phyloP scores from a whole-genome alignment of 2,797 vertebrate genomes.

The Poliocrania exsul region DNA sequence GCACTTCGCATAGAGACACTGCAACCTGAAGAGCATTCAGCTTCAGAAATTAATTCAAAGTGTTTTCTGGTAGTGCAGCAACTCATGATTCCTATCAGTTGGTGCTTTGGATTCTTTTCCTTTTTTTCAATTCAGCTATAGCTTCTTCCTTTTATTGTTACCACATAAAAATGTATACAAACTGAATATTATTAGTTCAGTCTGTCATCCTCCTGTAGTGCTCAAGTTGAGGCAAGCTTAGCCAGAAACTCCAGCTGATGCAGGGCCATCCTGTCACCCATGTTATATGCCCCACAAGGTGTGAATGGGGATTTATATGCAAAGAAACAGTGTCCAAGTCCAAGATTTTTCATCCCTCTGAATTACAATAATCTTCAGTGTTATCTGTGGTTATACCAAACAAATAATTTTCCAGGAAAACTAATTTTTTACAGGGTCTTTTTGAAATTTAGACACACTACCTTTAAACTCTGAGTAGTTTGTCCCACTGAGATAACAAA shows the following conservation, averaged over 20 bases:
- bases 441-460: not conserved
- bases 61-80: not conserved
- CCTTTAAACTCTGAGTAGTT: not conserved
- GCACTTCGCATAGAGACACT: not conserved
- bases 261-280: not conserved
- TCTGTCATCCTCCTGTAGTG: not conserved
- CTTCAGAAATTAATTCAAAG: not conserved
- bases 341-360: not conserved
- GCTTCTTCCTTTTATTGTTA: not conserved
- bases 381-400: not conserved
- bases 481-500: not conserved
- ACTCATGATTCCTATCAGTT: not conserved
- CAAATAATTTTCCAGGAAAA: not conserved
- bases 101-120: not conserved
- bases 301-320: not conserved
- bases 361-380: not conserved
- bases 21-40: not conserved
- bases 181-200: not conserved
- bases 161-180: not conserved
- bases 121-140: not conserved
- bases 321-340: not conserved
- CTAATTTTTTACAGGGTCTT: not conserved
- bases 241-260: not conserved
- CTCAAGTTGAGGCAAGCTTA: not conserved
- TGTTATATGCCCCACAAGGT: not conserved